Evolutionary conservation across 2,888 invertebrate genomes (phyloP).

Genomic region (Harpagoxenus sublaevis): DNA sequence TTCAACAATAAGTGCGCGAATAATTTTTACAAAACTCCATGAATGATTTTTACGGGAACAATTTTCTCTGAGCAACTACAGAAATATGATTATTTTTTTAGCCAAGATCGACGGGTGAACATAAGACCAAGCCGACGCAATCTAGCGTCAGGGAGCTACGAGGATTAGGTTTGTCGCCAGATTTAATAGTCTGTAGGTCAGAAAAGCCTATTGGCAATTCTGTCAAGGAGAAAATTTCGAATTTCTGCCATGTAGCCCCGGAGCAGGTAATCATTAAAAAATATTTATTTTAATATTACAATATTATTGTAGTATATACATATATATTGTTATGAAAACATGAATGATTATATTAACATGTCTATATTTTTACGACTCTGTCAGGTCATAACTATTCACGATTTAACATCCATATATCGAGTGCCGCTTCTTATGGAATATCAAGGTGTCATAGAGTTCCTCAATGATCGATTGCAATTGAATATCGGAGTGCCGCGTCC

Average conservation of each 20-base stretch:
- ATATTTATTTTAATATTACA: background rate
- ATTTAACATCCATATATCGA: slow-evolving; percentile 97
- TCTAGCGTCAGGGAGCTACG: slow-evolving; percentile 97
- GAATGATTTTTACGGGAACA: background rate
- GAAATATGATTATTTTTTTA: slow-evolving; percentile 80
- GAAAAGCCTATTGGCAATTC: slow-evolving; percentile 94
- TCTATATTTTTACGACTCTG: background rate
- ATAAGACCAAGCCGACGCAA: slow-evolving; percentile 99
- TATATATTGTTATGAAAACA: background rate
- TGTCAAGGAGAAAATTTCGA: slow-evolving; percentile 97
- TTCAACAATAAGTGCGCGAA: background rate
- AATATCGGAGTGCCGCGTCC: slow-evolving; percentile 90
- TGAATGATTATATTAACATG: background rate
- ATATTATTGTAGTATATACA: background rate
- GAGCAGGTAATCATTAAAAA: slow-evolving; percentile 90
- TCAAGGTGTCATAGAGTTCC: slow-evolving; percentile 94
- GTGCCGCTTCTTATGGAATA: slow-evolving; percentile 97
- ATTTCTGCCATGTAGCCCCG: slow-evolving; percentile 98
- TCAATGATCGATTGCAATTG: slow-evolving; percentile 93
- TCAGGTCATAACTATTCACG: slow-evolving; percentile 97
- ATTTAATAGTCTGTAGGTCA: slow-evolving; percentile 97
- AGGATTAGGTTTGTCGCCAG: slow-evolving; percentile 97
- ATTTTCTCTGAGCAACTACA: background rate
- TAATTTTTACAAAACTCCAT: background rate
- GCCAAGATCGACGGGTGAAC: slow-evolving; percentile 96